Conservation (phyloP, 2,113 vertebrate genomes). For the Isichthys henryi region DNA sequence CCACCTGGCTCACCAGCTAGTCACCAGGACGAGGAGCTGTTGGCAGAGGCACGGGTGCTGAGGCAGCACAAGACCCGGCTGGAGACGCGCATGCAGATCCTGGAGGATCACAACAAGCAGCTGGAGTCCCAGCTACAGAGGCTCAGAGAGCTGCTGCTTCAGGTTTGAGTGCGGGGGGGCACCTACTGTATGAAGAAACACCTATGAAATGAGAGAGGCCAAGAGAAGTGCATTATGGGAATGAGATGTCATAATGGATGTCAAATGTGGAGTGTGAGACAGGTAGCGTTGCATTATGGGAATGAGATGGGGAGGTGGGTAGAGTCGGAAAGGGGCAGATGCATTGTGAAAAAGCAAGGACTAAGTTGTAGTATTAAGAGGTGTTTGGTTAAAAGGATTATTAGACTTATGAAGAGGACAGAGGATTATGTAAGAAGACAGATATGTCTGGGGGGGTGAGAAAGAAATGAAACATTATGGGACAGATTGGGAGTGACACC, state of each 20-base stretch:
- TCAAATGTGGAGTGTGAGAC: not conserved
- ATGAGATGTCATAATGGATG: too few species aligned
- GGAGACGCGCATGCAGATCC: slow-evolving; percentile 96
- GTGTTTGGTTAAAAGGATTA: not conserved
- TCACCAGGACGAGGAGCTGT: slow-evolving; percentile 75
- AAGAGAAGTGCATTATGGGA: not conserved
- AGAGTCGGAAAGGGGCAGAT: not conserved
- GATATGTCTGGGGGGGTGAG: not conserved
- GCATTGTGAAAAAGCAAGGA: not conserved
- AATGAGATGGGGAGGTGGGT: not conserved
- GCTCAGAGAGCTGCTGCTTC: slow-evolving; percentile 85
- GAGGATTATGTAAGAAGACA: not conserved
- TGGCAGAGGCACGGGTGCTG: slow-evolving; percentile 87
- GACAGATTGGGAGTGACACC: not conserved
- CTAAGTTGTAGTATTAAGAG: not conserved
- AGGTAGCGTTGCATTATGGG: not conserved
- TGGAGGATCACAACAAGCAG: slow-evolving; percentile 98
- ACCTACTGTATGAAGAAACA: too few species aligned
- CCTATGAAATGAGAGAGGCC: too few species aligned
- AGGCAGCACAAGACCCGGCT: slow-evolving; percentile 95
- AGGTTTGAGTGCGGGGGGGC: slow-evolving; percentile 56
- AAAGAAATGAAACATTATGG: not conserved
- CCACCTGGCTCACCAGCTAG: slow-evolving; percentile 57
- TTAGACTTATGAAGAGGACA: not conserved
- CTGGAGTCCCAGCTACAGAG: slow-evolving; percentile 87